A percentile compares a stretch with the other conserved stretches of the same genome.
Evolutionary conservation across 2,888 invertebrate species (phyloP).

Genomic region (Neoscelio sp.): DNA sequence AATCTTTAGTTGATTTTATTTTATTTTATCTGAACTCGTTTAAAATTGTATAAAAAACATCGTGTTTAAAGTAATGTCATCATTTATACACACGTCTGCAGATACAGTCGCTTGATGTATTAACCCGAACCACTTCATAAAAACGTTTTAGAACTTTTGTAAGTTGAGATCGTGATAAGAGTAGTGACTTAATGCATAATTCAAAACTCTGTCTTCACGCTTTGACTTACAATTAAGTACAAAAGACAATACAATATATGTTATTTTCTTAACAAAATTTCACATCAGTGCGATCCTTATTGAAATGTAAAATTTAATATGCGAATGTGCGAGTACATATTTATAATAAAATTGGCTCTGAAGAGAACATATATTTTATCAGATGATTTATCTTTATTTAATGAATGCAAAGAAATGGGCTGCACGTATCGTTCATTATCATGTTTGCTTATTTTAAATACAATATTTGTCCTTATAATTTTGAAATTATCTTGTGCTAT

Average conservation of each 20-base stretch:
- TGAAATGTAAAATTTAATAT: no score
- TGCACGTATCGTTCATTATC: no score
- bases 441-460: no score
- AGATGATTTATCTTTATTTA: background rate
- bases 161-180: conserved; percentile 21
- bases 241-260: conserved; percentile 1
- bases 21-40: no score
- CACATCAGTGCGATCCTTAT: no score
- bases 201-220: conserved; percentile 18
- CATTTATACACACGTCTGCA: conserved; percentile 29
- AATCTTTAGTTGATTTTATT: conserved; percentile 1
- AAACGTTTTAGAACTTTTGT: conserved; percentile 30
- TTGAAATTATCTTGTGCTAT: no score
- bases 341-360: no score
- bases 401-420: background rate
- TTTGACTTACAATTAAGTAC: conserved; percentile 31
- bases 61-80: conserved; percentile 4
- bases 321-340: no score
- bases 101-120: conserved; percentile 31
- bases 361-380: background rate
- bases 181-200: conserved; percentile 30
- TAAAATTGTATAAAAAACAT: no score
- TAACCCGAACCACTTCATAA: conserved; percentile 36
- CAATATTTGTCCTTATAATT: no score
- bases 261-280: no score